Evolutionary conservation across 2,113 vertebrate genomes (phyloP).

Genomic region (Muntiacus muntjak): DNA sequence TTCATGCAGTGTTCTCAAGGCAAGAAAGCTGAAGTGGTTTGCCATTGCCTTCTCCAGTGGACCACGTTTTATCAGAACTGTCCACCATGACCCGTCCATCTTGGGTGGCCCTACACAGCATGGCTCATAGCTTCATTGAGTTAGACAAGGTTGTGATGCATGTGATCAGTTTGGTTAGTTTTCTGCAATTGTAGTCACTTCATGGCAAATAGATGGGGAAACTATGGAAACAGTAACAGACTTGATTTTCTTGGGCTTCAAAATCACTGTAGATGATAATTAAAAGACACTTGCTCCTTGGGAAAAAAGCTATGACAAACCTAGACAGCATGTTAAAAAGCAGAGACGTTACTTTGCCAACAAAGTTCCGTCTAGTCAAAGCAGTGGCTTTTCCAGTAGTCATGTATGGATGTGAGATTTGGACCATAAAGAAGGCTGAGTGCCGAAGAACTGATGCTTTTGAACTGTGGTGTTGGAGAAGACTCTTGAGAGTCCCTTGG

Average conservation of each 20-base stretch:
- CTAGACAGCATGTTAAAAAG: not conserved
- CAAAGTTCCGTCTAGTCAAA: not conserved
- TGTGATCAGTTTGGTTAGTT: not conserved
- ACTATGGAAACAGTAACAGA: not conserved
- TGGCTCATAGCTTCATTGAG: not conserved
- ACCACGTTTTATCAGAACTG: not conserved
- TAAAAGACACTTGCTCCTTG: not conserved
- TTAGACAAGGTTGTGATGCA: not conserved
- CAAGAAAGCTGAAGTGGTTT: not conserved
- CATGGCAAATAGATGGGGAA: not conserved
- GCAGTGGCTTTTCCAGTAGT: not conserved
- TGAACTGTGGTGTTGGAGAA: not conserved
- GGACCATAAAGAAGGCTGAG: not conserved
- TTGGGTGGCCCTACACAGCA: not conserved
- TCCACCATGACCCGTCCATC: not conserved
- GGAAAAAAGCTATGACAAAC: not conserved
- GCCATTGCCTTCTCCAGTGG: not conserved
- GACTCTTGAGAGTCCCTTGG: not conserved
- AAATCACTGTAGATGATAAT: not conserved
- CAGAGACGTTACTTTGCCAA: not conserved
- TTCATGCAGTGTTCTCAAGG: not conserved
- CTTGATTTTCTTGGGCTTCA: not conserved
- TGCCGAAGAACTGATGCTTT: not conserved
- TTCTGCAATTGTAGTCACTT: not conserved
- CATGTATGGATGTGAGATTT: not conserved